Evolutionary conservation across 2,797 vertebrate genomes (phyloP), one percentile per base, ranked within the genome.

Genomic region (Anolis apletophallus): DNA sequence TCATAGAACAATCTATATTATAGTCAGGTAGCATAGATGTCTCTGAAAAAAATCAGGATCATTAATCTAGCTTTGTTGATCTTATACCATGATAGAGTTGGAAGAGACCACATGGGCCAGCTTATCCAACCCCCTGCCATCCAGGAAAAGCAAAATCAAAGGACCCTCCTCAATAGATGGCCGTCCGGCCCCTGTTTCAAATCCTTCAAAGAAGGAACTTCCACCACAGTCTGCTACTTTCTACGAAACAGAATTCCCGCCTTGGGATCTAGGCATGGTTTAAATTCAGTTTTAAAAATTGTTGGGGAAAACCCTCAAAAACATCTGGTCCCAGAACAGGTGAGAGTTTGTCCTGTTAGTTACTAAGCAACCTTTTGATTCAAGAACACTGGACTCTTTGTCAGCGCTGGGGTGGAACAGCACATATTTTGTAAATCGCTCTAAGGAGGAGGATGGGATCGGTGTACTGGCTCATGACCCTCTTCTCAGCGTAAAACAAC

Each of bases 321-420:
- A 3, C 2, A 29, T 29, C 50, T 54, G 26, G 19, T 21, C 36
- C 36, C 26, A 46, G 34, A 54, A 75, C 72, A 81, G 32, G 46
- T 64, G 57, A 75, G 40, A 23, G 10, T 36, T 23, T 55, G 68
- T 5, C 55, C 68, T 61, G 55, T 34, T 72, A 55, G 29, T 34
- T 61, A 59, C 85, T 67, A 55, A 34, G 9, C 69, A 74, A 67
- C 71, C 17, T 74, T 74, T 74, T 36, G 59, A 52, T 81, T 86
- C 54, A 80, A 17, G 55, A 73, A 12, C 55, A 59, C 29, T 80
- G 52, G 34, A 72, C 40, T 79, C 26, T 69, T 71, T 85, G 54
- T 80, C 76, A 73, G 14, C 34, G 8, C 57, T 80, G 54, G 52
- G 55, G 46, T 19, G 11, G 23, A 54, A 67, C n/a, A 12, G 11